phyloP scores from a whole-genome alignment of 92 coral and sea anemone genomes.

The Isaurus tuberculatus region DNA sequence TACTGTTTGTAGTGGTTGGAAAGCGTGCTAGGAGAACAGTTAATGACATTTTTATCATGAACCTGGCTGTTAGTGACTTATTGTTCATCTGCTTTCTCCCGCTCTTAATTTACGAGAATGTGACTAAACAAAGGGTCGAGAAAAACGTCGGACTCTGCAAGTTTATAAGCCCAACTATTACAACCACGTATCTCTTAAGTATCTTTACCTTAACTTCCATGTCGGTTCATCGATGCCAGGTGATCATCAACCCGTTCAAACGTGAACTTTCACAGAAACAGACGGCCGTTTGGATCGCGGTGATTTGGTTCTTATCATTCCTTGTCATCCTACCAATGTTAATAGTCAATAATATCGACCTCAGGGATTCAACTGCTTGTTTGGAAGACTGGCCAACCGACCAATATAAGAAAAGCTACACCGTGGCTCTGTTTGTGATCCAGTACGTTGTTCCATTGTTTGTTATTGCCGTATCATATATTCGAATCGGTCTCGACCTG shows the following conservation, averaged over 20 bases:
- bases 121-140: conserved; percentile 26
- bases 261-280: conserved; percentile 68
- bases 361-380: conserved; percentile 29
- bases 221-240: conserved; percentile 80
- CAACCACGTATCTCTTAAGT: conserved; percentile 64
- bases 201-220: conserved; percentile 76
- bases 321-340: conserved; percentile 62
- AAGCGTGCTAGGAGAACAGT: conserved; percentile 71
- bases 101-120: conserved; percentile 57
- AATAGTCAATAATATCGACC: conserved; percentile 18
- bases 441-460: conserved; percentile 77
- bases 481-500: conserved; percentile 72
- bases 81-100: conserved; percentile 75
- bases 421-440: conserved; percentile 66
- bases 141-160: conserved; percentile 61
- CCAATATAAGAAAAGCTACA: conserved; percentile 60
- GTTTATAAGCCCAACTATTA: conserved; percentile 70
- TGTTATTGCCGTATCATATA: conserved; percentile 71
- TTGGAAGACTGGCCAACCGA: conserved; percentile 61
- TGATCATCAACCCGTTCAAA: conserved; percentile 75
- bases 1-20: conserved; percentile 69
- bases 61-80: conserved; percentile 72
- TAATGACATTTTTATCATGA: conserved; percentile 80
- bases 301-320: conserved; percentile 67
- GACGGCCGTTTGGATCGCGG: conserved; percentile 54